Evolutionary conservation across 2,113 vertebrate genomes (phyloP).

Genomic region (Nothobranchius furzeri): DNA sequence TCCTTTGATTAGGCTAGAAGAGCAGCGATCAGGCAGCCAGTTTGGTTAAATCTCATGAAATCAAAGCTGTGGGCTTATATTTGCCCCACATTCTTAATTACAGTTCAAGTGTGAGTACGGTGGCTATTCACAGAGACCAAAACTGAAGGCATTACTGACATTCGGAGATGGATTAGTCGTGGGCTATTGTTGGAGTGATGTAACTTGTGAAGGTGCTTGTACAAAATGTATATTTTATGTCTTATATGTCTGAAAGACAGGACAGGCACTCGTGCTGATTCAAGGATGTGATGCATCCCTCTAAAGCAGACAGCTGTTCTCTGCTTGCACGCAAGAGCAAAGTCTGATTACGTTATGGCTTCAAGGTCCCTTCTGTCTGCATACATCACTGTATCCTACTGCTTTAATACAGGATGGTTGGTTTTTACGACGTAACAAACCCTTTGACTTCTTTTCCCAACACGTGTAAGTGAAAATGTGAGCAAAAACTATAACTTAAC

Average conservation of each 20-base stretch:
- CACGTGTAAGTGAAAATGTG: too few species aligned
- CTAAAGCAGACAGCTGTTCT: conserved; percentile 29
- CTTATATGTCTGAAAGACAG: conserved; percentile 25
- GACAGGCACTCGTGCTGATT: conserved; percentile 12
- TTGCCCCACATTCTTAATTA: conserved; percentile 56
- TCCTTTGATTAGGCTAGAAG: conserved; percentile 73
- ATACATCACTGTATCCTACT: conserved; percentile 6
- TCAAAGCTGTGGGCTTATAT: conserved; percentile 63
- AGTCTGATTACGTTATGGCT: conserved; percentile 4
- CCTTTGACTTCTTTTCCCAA: neutral
- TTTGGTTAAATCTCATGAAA: conserved; percentile 60
- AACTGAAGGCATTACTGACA: conserved; percentile 43
- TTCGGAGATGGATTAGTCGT: conserved; percentile 32
- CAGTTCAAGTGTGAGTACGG: conserved; percentile 20
- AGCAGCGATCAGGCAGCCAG: conserved; percentile 60
- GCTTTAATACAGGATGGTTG: conserved; percentile 4
- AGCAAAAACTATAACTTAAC: too few species aligned
- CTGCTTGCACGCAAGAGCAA: neutral
- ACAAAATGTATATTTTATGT: rapidly evolving
- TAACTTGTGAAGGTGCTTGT: neutral
- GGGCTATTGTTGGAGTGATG: neutral
- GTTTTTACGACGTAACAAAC: conserved; percentile 9
- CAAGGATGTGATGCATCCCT: conserved; percentile 29
- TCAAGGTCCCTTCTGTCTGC: conserved; percentile 10
- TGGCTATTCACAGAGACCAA: conserved; percentile 31